phyloP scores from a whole-genome alignment of 1,140 invertebrate genomes.

The Proales similis region DNA sequence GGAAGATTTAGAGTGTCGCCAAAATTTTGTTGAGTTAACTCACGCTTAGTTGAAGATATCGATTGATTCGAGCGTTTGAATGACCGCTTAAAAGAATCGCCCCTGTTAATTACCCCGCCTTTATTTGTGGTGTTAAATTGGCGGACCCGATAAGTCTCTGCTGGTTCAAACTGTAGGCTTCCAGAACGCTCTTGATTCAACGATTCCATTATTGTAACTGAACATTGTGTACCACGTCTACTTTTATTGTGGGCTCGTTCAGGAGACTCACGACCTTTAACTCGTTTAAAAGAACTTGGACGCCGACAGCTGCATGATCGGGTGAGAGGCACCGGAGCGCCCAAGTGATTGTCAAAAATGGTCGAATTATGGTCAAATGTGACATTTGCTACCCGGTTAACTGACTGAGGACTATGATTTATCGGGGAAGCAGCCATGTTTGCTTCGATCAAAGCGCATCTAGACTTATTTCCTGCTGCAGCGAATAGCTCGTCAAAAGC shows the following conservation, averaged over 20 bases:
- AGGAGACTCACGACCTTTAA: neutral
- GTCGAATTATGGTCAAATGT: neutral
- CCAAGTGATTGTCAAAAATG: constrained; percentile 13
- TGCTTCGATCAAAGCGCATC: constrained; percentile 25
- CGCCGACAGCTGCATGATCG: constrained; percentile 30
- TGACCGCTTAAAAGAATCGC: constrained; percentile 37
- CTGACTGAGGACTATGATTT: too few relatives aligned
- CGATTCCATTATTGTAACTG: neutral
- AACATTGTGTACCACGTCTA: constrained; percentile 23
- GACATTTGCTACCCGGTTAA: too few relatives aligned
- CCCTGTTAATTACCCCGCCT: constrained; percentile 18
- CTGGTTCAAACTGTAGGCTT: neutral
- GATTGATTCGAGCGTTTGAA: constrained; percentile 35
- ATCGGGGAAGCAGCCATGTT: constrained; percentile 37
- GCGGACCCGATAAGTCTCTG: constrained; percentile 19
- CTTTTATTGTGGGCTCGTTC: neutral
- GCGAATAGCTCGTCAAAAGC: constrained; percentile 36
- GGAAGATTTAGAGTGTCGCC: too few relatives aligned
- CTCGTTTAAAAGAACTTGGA: constrained; percentile 26
- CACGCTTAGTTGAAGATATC: constrained; percentile 34
- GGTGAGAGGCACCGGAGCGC: constrained; percentile 2
- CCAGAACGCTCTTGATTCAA: neutral
- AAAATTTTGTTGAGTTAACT: too few relatives aligned
- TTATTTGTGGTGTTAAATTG: constrained; percentile 33
- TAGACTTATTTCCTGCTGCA: constrained; percentile 16